A percentile compares a stretch with the other conserved stretches of the same genome.
phyloP scores from a whole-genome alignment of 2,113 vertebrate genomes.

The Mastomys coucha region DNA sequence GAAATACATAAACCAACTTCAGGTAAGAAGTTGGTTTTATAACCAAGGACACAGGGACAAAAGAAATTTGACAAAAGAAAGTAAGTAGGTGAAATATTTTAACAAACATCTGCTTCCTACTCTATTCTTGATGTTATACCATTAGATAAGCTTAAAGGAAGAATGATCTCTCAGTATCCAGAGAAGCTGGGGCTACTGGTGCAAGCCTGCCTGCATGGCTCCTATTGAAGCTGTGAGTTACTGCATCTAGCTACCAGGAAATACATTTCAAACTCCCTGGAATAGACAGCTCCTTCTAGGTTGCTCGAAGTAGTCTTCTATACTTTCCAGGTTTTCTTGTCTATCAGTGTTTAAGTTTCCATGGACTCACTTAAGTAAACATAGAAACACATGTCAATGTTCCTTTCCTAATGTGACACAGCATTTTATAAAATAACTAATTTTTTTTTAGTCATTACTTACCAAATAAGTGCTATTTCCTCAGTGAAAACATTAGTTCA shows the following conservation, averaged over 20 bases:
- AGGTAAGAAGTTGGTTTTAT: neutral
- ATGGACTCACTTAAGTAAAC: neutral
- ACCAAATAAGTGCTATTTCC: neutral
- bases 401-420: constrained; percentile 4
- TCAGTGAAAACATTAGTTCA: neutral
- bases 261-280: neutral
- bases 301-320: neutral
- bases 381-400: neutral
- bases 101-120: neutral
- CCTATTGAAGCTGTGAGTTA: neutral
- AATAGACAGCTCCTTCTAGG: neutral
- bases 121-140: neutral
- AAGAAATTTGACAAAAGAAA: constrained; percentile 39
- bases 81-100: neutral
- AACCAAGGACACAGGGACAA: neutral
- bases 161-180: neutral
- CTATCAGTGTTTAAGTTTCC: neutral
- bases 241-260: neutral
- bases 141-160: neutral
- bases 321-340: neutral
- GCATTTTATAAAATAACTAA: neutral
- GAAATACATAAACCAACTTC: neutral
- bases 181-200: neutral
- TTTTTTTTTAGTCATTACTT: neutral
- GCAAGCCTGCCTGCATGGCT: neutral